Evolutionary conservation across 1,140 invertebrate genomes (phyloP).

Genomic region (Drosophila tsacasi): DNA sequence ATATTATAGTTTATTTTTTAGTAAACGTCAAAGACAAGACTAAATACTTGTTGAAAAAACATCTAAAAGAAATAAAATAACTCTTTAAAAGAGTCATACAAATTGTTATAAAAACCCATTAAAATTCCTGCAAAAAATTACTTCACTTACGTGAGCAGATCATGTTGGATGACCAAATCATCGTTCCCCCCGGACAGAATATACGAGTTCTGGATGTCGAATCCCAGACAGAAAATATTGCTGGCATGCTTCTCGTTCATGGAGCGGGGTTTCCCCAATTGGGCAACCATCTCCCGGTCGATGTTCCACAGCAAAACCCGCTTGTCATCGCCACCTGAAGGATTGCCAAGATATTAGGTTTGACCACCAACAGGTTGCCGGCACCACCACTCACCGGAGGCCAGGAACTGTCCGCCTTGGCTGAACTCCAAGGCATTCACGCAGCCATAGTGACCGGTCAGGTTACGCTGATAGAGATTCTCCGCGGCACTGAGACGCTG

Average conservation of each 20-base stretch:
- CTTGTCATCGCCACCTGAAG: constrained; percentile 93
- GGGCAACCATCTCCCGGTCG: constrained; percentile 91
- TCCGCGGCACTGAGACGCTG: constrained; percentile 88
- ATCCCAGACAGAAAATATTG: constrained; percentile 97
- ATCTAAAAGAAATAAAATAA: neutral
- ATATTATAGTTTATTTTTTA: too few relatives aligned
- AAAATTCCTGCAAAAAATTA: accelerated
- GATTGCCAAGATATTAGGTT: constrained; percentile 84
- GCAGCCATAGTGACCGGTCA: constrained; percentile 96
- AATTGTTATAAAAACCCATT: neutral
- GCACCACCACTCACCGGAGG: constrained; percentile 90
- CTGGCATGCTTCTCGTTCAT: constrained; percentile 95
- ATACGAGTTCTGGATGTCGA: constrained; percentile 91
- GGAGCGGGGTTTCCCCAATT: constrained; percentile 87
- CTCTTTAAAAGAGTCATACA: neutral
- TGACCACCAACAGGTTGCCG: constrained; percentile 62
- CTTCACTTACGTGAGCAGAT: constrained; percentile 89
- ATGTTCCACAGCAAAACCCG: constrained; percentile 96
- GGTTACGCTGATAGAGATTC: constrained; percentile 93
- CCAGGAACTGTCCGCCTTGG: constrained; percentile 92
- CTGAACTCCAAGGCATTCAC: constrained; percentile 99
- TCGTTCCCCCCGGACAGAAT: constrained; percentile 98
- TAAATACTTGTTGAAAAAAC: too few relatives aligned
- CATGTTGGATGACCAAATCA: constrained; percentile 96
- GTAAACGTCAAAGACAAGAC: too few relatives aligned